Evolutionary conservation across 2,797 vertebrate species (phyloP).

Genomic region (Artibeus jamaicensis): DNA sequence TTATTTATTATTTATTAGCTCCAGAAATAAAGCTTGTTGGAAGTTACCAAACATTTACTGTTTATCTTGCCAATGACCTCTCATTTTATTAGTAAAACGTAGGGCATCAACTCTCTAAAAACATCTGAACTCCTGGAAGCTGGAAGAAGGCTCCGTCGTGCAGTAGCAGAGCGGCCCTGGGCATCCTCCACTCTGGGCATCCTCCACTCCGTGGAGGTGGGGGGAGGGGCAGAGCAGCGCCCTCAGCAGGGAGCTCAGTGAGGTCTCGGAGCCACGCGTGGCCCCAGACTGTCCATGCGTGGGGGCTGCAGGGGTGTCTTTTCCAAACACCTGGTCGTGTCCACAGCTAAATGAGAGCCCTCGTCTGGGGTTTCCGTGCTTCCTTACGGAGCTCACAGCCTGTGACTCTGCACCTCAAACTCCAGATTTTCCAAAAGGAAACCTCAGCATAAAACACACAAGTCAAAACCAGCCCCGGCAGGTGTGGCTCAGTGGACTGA

Average conservation of each 20-base stretch:
- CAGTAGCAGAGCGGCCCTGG: background rate
- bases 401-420: constrained; percentile 8
- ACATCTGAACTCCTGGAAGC: background rate
- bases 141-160: background rate
- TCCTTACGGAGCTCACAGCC: background rate
- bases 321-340: background rate
- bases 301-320: background rate
- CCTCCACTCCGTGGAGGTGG: background rate
- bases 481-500: too few relatives aligned
- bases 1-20: background rate
- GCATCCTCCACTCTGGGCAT: background rate
- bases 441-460: background rate
- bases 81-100: background rate
- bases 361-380: background rate
- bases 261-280: background rate
- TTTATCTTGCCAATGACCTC: background rate
- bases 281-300: background rate
- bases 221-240: background rate
- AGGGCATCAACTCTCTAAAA: background rate
- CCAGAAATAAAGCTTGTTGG: background rate
- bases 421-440: constrained; percentile 12
- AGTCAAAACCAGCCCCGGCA: background rate
- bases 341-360: background rate
- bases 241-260: background rate
- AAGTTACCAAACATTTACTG: background rate